phyloP scores from a whole-genome alignment of 2,888 invertebrate species.

The Caenorhabditis sp. region DNA sequence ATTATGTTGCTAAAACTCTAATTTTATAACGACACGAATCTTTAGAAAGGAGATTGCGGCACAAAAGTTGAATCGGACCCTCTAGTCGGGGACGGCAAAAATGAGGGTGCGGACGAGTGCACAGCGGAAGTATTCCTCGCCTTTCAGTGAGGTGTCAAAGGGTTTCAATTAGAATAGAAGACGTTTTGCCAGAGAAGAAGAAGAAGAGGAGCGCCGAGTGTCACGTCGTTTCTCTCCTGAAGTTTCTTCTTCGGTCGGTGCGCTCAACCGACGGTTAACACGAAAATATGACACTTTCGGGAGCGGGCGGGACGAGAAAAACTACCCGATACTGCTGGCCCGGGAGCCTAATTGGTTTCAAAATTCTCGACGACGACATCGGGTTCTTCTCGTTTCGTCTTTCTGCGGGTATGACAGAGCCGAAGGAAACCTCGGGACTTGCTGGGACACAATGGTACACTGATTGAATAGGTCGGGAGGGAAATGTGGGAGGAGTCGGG shows the following conservation, averaged over 20 bases:
- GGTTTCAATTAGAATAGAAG: slow-evolving; percentile 50
- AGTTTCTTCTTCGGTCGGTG: slow-evolving; percentile 49
- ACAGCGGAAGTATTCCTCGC: slow-evolving; percentile 34
- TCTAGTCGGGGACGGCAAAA: too few species aligned
- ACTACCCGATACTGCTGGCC: slow-evolving; percentile 24
- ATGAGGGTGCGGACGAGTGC: slow-evolving; percentile 10
- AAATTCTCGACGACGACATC: slow-evolving; percentile 23
- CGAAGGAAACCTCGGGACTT: background rate
- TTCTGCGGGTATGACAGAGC: slow-evolving; percentile 5
- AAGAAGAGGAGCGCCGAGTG: too few species aligned
- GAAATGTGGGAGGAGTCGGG: slow-evolving; percentile 20
- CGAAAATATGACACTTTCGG: slow-evolving; percentile 63
- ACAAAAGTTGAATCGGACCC: too few species aligned
- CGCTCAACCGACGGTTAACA: slow-evolving; percentile 62
- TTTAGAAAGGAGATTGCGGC: too few species aligned
- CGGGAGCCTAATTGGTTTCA: slow-evolving; percentile 60
- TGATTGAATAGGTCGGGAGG: slow-evolving; percentile 60
- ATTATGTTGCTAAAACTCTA: too few species aligned
- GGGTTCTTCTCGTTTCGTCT: slow-evolving; percentile 13
- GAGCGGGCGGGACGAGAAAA: slow-evolving; percentile 30
- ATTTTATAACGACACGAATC: too few species aligned
- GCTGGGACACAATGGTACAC: slow-evolving; percentile 48
- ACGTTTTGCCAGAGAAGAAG: slow-evolving; percentile 29
- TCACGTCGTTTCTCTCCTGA: slow-evolving; percentile 11
- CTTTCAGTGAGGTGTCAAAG: slow-evolving; percentile 35